Evolutionary conservation across 2,113 vertebrate species (phyloP), one percentile per base, ranked within the genome.

Genomic region (Psilopogon haemacephalus): DNA sequence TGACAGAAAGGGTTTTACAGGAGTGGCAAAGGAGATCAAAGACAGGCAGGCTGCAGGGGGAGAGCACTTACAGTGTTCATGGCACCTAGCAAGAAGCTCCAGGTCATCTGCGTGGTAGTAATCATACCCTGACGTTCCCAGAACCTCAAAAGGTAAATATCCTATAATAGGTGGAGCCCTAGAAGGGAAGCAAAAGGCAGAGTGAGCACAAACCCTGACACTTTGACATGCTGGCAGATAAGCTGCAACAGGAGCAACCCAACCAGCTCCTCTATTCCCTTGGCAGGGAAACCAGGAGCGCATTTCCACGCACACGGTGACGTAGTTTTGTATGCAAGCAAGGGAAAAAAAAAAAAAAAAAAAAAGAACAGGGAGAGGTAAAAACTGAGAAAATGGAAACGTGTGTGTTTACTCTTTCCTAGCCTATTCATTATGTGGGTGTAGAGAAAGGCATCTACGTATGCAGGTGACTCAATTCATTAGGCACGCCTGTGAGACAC

Each of bases 81-180:
- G 98, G 97, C 98, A 99, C 95, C 98, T 98, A 63, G 98, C 98
- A 88, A 99, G 98, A 32, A 98, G 97, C 97, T 98, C 98, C 95
- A 99, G 97, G 97, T 99, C 98, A 76, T 99, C 98, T 69, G 98
- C 98, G 26, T 98, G 98, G 96, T 99, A 99, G 96, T 99, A 99
- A 97, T 98, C 98, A 69, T 99, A 99, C 23, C 98, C 98, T 56
- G 98, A 99, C 0, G 98, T 98, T 84, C 98, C 98, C 84, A 99
- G 97, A 88, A 98, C 98, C 95, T 99, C 98, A 71, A 99, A 99
- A n/a, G 98, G 98, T 94, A 99, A 98, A 95, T 98, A 98, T 50
- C 98, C 98, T 37, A 98, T 98, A 90, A 98, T 98, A 56, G 98
- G 98, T 20, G 98, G 98, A 73, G 98, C 98, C 95, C 98, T 99